Base-by-base conservation (phyloP, 2,888 invertebrate genomes). In the Sturmia bella region DNA sequence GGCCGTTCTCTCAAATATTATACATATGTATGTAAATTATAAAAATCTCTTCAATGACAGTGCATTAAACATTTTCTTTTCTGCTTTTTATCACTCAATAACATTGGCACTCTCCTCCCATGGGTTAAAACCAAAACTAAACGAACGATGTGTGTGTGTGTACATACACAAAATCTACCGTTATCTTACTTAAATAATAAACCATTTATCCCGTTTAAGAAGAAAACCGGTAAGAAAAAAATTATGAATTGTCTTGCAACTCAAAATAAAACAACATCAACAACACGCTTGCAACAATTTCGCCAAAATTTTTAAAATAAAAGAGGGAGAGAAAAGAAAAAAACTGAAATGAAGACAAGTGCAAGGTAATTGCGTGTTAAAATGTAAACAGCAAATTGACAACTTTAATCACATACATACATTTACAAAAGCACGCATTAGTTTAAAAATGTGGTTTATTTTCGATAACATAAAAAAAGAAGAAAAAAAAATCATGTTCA, bases 321-420 rank as follows among this genome's bases (percentile, higher is more conserved):
- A 32, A 32, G 3, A 32, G 7, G 9, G 7, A 32, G 7, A 32
- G 32, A 19, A 45, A 19, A 63, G 39, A 43, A 39, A 54, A 43
- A 63, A 48, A 24, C 24, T 27, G n/a, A 69, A 74, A 79, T 61
- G 48, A 75, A 72, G 68, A 86, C 88, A 88, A 88, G 89, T 87
- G 87, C 89, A 88, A 88, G 88, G 88, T 86, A 87, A 88, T 87
- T 86, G 85, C 64, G 84, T 84, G 82, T 85, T 63, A 57, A 72
- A 76, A 75, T 80, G 66, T 63, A 70, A 82, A 66, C 80, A 75
- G 41, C 75, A 57, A 64, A 80, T 64, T 75, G 70, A 64, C 63
- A 64, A 39, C 52, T 59, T 80, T 56, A 37, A 32, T 41, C 54
- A 32, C 52, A 43, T 43, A 45, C n/a, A n/a, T n/a, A n/a, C n/a